A percentile compares a stretch with the other conserved stretches of the same genome.
Conservation (phyloP, 1,140 invertebrate genomes). For the Drosophila sturtevanti region DNA sequence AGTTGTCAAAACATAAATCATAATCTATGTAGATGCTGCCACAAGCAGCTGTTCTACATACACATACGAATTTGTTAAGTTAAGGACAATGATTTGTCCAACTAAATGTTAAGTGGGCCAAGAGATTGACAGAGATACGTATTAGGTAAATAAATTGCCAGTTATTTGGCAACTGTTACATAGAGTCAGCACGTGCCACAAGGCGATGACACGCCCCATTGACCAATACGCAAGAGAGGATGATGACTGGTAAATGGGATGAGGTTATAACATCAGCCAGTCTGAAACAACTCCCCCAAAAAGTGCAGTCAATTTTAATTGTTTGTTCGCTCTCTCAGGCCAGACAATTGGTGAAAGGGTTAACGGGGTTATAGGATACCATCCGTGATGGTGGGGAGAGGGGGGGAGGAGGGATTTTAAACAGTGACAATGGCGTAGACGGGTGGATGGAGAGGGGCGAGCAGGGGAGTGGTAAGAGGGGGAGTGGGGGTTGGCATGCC, state of each 20-base stretch:
- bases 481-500: too few relatives aligned
- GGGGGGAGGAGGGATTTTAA: too few relatives aligned
- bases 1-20: conserved; percentile 29
- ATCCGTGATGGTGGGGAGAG: too few relatives aligned
- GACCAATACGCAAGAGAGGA: conserved; percentile 40
- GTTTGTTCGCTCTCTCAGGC: conserved; percentile 75
- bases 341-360: not conserved
- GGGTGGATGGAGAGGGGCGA: not conserved
- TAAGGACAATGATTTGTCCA: not conserved
- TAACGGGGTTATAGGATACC: too few relatives aligned
- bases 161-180: conserved; percentile 29
- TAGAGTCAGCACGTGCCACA: conserved; percentile 50
- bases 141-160: conserved; percentile 44
- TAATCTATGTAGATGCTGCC: conserved; percentile 1
- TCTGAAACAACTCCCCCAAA: conserved; percentile 30
- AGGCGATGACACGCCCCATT: conserved; percentile 67
- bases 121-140: not conserved
- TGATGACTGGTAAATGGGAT: not conserved
- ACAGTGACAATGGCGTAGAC: too few relatives aligned
- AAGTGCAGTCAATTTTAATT: conserved; percentile 81
- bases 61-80: too few relatives aligned
- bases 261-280: not conserved
- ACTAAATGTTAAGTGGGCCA: not conserved
- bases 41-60: conserved; percentile 9
- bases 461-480: not conserved